These are phyloP conservation scores for Euborellia annulipes DNA, from an alignment of 1,140 invertebrate species.

Conservation along the genomic window DNA sequence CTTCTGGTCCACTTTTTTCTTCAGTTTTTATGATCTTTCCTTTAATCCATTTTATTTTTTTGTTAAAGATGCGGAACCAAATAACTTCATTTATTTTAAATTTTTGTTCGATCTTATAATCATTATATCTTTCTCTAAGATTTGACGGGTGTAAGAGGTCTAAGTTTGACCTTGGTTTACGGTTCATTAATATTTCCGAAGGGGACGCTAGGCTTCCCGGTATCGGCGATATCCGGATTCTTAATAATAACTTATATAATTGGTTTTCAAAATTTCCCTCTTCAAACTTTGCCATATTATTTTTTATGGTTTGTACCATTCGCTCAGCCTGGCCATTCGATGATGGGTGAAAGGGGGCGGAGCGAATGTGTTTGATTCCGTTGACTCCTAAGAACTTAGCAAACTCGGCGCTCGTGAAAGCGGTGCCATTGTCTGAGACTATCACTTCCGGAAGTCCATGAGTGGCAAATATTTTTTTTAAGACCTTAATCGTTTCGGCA, in stretches of 20 bases:
- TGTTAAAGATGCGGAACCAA: no score
- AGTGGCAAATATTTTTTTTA: background rate
- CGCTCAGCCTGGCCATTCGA: slow-evolving; percentile 22
- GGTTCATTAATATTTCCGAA: slow-evolving; percentile 5
- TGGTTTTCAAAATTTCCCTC: background rate
- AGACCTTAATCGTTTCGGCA: background rate
- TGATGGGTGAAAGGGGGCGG: slow-evolving; percentile 20
- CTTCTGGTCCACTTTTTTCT: no score
- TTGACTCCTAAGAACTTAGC: slow-evolving; percentile 15
- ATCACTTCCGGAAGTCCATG: slow-evolving; percentile 11
- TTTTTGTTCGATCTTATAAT: no score
- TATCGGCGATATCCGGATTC: slow-evolving; percentile 2
- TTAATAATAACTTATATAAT: background rate
- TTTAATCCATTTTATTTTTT: no score
- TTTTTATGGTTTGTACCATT: slow-evolving; percentile 17
- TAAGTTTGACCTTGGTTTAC: slow-evolving; percentile 4
- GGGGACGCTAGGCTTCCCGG: slow-evolving; percentile 4
- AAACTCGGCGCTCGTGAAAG: slow-evolving; percentile 15
- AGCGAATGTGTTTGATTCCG: slow-evolving; percentile 18
- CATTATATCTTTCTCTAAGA: no score
- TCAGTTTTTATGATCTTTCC: no score
- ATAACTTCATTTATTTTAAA: no score
- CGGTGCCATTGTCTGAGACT: slow-evolving; percentile 13
- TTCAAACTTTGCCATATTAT: background rate
- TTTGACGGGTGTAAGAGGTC: slow-evolving; percentile 2